A percentile compares a stretch with the other conserved stretches of the same genome.
These are phyloP conservation scores for Drosophila pseudoananassae DNA, from an alignment of 1,140 invertebrate genomes.

Conservation along the genomic window DNA sequence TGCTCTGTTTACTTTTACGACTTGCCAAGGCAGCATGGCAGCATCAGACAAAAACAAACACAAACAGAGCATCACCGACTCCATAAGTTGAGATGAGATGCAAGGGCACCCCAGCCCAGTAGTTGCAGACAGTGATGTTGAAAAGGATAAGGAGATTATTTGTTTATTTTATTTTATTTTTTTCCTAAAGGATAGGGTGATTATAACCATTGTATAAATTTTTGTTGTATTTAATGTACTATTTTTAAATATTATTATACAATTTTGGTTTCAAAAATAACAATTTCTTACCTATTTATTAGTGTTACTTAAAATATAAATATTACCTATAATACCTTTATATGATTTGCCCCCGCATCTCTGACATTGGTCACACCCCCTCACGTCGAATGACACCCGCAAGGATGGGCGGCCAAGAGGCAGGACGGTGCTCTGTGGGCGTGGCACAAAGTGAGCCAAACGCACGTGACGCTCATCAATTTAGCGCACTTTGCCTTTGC, in stretches of 20 bases:
- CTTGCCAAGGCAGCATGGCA: conserved; percentile 42
- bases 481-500: conserved; percentile 75
- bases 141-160: neutral
- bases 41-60: conserved; percentile 36
- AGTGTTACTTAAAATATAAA: neutral
- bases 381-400: conserved; percentile 51
- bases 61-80: conserved; percentile 19
- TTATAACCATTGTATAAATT: neutral
- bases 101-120: conserved; percentile 2
- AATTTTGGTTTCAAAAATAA: neutral
- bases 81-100: conserved; percentile 26
- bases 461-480: conserved; percentile 83
- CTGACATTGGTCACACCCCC: conserved; percentile 34
- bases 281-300: neutral
- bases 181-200: neutral
- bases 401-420: neutral
- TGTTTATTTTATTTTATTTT: neutral
- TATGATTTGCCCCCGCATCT: conserved; percentile 31
- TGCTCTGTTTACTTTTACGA: conserved; percentile 81
- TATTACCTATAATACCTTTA: too few relatives aligned
- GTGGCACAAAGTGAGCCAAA: conserved; percentile 63
- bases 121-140: conserved; percentile 13
- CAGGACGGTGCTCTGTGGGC: conserved; percentile 32
- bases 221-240: neutral
- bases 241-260: neutral